phyloP scores from a whole-genome alignment of 2,113 vertebrate species.

The Mesitornis unicolor region DNA sequence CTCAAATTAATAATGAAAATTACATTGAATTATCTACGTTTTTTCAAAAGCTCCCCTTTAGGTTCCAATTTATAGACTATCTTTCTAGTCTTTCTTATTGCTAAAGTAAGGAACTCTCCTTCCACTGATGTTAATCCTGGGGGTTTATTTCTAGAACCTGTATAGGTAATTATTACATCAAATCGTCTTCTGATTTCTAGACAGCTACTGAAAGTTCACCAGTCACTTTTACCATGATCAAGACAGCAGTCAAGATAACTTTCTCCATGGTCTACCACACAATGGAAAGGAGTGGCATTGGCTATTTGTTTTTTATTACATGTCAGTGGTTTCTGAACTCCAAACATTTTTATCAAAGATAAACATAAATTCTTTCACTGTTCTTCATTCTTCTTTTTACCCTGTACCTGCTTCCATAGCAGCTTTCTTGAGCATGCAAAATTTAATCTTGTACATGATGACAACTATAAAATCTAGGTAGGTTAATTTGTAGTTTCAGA shows the following conservation, averaged over 20 bases:
- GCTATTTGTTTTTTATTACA: background rate
- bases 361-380: background rate
- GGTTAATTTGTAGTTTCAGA: background rate
- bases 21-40: background rate
- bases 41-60: background rate
- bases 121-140: background rate
- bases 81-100: background rate
- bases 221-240: background rate
- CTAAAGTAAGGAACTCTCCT: background rate
- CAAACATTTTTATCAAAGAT: background rate
- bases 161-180: background rate
- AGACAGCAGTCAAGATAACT: background rate
- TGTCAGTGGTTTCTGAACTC: background rate
- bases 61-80: background rate
- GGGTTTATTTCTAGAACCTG: background rate
- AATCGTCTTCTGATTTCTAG: background rate
- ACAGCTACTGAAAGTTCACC: background rate
- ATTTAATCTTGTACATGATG: background rate
- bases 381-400: background rate
- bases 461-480: background rate
- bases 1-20: background rate
- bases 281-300: background rate
- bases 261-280: background rate
- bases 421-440: background rate
- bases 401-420: accelerated